Percentiles rank a stretch among this genome's conserved stretches.
Conservation (phyloP, 2,888 invertebrate species). For the Clivina fossor region DNA sequence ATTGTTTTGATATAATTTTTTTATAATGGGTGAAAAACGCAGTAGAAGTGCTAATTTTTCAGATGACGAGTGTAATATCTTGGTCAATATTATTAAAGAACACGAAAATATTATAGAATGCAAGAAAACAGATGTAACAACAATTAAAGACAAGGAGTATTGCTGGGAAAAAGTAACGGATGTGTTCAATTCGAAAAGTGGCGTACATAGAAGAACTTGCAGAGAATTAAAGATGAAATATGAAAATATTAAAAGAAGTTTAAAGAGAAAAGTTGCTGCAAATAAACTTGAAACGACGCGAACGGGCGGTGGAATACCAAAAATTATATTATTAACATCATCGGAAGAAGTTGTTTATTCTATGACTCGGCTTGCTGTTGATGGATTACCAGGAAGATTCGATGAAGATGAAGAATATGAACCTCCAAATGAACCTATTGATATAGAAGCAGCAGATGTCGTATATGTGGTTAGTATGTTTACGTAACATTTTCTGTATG, state of each 20-base stretch:
- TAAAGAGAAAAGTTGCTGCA: slow-evolving; percentile 1
- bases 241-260: neutral
- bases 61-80: neutral
- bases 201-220: slow-evolving; percentile 8
- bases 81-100: neutral
- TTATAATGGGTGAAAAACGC: neutral
- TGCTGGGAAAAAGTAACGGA: neutral
- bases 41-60: neutral
- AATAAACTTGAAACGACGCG: neutral
- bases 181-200: slow-evolving; percentile 1
- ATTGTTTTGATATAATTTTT: neutral
- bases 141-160: neutral
- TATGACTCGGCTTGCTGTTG: slow-evolving; percentile 2
- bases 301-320: slow-evolving; percentile 5
- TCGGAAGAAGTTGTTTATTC: slow-evolving; percentile 1
- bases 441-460: neutral
- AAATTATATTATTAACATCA: neutral
- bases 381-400: slow-evolving; percentile 4
- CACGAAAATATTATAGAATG: neutral
- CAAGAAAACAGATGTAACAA: slow-evolving; percentile 1
- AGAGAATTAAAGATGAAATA: neutral
- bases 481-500: neutral
- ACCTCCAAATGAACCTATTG: neutral
- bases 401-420: neutral
- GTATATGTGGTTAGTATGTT: neutral